phyloP scores from a whole-genome alignment of 1,140 invertebrate genomes.

The Leucophenga varia region DNA sequence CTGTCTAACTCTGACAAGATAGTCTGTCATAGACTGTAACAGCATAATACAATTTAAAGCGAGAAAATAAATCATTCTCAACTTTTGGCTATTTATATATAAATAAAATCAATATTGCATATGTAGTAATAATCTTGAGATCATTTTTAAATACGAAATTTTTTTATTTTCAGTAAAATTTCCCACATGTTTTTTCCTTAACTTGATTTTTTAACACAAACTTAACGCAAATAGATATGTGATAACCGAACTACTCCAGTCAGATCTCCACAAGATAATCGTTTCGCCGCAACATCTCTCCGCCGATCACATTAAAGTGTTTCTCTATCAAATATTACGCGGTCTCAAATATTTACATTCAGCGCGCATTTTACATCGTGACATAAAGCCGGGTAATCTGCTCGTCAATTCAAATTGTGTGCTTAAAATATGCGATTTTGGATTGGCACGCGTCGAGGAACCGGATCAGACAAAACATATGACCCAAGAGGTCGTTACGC shows the following conservation, averaged over 20 bases:
- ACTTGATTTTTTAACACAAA: slow-evolving; percentile 7
- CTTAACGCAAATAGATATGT: slow-evolving; percentile 78
- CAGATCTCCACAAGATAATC: slow-evolving; percentile 99
- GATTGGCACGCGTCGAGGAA: slow-evolving; percentile 89
- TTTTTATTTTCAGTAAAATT: too few relatives aligned
- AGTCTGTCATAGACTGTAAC: too few relatives aligned
- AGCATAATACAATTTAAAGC: too few relatives aligned
- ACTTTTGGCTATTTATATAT: too few relatives aligned
- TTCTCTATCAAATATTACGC: slow-evolving; percentile 99
- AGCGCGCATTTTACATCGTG: slow-evolving; percentile 94
- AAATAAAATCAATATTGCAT: too few relatives aligned
- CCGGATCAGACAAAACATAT: slow-evolving; percentile 89
- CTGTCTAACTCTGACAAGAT: too few relatives aligned
- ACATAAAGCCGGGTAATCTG: slow-evolving; percentile 99
- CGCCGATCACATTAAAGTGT: slow-evolving; percentile 99
- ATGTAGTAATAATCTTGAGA: too few relatives aligned
- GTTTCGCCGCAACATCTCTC: slow-evolving; percentile 97
- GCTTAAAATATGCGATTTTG: slow-evolving; percentile 99
- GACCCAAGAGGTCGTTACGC: slow-evolving; percentile 98
- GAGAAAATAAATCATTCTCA: too few relatives aligned
- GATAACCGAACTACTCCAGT: slow-evolving; percentile 98
- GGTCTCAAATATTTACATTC: slow-evolving; percentile 98
- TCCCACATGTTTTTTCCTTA: slow-evolving; percentile 32
- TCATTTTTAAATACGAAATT: too few relatives aligned
- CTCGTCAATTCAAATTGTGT: slow-evolving; percentile 98